A percentile compares a stretch with the other conserved stretches of the same genome.
phyloP scores from a whole-genome alignment of 2,797 vertebrate genomes.

The Halcyon chelicuti region DNA sequence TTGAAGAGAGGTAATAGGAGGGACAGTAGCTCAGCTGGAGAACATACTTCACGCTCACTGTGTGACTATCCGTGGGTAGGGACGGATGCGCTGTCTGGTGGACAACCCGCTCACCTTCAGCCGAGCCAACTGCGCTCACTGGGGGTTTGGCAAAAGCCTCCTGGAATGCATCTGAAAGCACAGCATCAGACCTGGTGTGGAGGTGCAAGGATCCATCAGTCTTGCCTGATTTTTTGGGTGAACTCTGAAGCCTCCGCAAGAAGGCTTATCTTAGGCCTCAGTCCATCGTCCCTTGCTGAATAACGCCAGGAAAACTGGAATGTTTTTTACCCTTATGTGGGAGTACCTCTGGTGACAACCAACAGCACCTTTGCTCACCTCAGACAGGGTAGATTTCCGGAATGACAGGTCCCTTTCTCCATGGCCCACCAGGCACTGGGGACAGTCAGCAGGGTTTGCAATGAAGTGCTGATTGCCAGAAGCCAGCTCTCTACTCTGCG shows the following conservation, averaged over 20 bases:
- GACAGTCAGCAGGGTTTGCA: not conserved
- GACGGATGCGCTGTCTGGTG: not conserved
- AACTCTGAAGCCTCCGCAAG: not conserved
- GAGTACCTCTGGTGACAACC: not conserved
- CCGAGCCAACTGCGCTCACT: not conserved
- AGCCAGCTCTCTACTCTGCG: not conserved
- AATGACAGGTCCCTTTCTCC: not conserved
- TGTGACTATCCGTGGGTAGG: accelerated
- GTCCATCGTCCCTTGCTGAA: not conserved
- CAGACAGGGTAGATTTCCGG: not conserved
- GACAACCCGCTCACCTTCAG: not conserved
- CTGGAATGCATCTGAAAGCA: not conserved
- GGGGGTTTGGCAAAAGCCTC: not conserved
- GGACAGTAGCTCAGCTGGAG: not conserved
- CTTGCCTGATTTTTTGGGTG: not conserved
- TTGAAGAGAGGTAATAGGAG: not conserved
- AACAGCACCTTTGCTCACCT: not conserved
- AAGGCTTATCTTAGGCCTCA: not conserved
- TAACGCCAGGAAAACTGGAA: not conserved
- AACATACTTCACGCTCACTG: not conserved
- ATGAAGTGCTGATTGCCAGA: not conserved
- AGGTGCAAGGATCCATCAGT: not conserved
- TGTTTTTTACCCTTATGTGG: not conserved
- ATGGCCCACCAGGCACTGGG: not conserved
- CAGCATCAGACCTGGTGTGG: not conserved